phyloP scores from a whole-genome alignment of 2,113 vertebrate species.

The Cranoglanis bouderius region DNA sequence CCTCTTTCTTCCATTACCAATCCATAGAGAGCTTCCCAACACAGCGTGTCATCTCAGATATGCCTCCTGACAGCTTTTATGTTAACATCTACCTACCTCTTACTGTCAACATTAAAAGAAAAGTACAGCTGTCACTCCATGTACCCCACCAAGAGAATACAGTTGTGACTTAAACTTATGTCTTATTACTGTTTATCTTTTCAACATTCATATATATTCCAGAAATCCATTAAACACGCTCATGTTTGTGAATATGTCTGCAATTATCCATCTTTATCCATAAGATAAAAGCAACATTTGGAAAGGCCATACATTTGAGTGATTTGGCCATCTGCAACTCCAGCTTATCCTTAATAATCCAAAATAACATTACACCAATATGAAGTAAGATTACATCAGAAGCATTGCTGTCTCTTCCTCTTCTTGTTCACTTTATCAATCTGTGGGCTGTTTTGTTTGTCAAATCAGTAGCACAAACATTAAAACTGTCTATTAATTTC shows the following conservation, averaged over 20 bases:
- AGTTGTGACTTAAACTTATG: neutral
- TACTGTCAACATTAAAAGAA: conserved; percentile 41
- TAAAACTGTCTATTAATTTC: conserved; percentile 7
- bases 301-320: neutral
- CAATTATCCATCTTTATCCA: neutral
- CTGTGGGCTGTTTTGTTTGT: neutral
- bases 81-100: conserved; percentile 32
- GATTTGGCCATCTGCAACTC: conserved; percentile 3
- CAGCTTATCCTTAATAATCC: neutral
- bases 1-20: conserved; percentile 58
- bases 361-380: neutral
- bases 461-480: conserved; percentile 20
- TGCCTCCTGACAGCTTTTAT: conserved; percentile 57
- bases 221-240: neutral
- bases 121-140: neutral
- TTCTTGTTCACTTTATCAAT: neutral
- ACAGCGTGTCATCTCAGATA: conserved; percentile 55
- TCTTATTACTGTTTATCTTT: neutral
- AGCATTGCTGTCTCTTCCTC: neutral
- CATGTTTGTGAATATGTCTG: neutral
- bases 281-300: neutral
- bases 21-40: conserved; percentile 54
- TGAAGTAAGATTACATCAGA: neutral
- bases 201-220: neutral
- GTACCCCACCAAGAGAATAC: neutral